phyloP scores from a whole-genome alignment of 2,797 vertebrate species.

The Sciurus carolinensis region DNA sequence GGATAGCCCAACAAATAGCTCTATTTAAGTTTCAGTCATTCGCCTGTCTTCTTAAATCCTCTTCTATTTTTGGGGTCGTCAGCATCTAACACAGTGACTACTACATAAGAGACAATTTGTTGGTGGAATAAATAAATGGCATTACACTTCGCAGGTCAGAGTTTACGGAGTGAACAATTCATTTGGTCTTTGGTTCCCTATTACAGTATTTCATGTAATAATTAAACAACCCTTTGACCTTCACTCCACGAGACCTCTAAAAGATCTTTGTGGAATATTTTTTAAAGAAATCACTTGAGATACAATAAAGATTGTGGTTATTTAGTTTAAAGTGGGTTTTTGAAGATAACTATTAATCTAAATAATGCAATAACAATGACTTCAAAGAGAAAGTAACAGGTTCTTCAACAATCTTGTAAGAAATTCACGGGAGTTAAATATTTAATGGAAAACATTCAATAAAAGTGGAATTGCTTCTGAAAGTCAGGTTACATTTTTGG shows the following conservation, averaged over 20 bases:
- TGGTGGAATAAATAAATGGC: background rate
- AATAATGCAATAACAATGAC: constrained; percentile 24
- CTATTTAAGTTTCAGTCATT: background rate
- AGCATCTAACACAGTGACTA: background rate
- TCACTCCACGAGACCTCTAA: background rate
- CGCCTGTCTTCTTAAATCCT: constrained; percentile 27
- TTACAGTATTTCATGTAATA: background rate
- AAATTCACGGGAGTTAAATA: constrained; percentile 70
- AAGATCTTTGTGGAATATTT: background rate
- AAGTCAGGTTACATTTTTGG: constrained; percentile 68
- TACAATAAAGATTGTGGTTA: constrained; percentile 10
- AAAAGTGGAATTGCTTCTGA: constrained; percentile 74
- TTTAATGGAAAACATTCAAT: constrained; percentile 76
- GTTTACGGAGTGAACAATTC: background rate
- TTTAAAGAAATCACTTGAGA: background rate
- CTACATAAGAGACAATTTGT: constrained; percentile 8
- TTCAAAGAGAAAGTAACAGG: constrained; percentile 42
- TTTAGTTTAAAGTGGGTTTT: constrained; percentile 62
- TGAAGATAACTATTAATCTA: constrained; percentile 43
- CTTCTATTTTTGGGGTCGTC: background rate
- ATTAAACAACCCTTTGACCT: constrained; percentile 33
- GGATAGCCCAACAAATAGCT: background rate
- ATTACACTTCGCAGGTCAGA: background rate
- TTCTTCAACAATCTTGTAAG: constrained; percentile 58
- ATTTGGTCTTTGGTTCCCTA: background rate